phyloP scores from a whole-genome alignment of 2,113 vertebrate species.

The Cichladusa arquata region DNA sequence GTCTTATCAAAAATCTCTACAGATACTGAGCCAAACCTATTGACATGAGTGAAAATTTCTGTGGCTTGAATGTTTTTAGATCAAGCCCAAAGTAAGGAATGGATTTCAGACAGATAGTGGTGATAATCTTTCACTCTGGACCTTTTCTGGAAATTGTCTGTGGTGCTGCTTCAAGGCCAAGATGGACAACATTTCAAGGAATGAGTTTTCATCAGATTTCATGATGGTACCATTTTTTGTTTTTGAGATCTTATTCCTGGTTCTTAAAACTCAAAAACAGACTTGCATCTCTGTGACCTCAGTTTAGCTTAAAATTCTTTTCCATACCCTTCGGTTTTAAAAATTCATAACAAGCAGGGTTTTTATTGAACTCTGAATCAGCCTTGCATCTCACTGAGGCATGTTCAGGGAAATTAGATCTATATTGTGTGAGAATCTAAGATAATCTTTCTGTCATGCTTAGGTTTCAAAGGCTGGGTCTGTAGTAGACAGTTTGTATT shows the following conservation, averaged over 20 bases:
- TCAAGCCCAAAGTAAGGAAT: neutral
- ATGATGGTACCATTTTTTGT: neutral
- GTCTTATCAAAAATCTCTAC: neutral
- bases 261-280: neutral
- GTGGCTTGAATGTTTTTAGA: neutral
- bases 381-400: neutral
- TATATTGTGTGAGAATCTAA: neutral
- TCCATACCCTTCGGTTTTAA: neutral
- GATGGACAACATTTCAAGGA: neutral
- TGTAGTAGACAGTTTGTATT: slow-evolving; percentile 19
- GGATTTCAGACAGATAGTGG: neutral
- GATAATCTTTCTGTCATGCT: slow-evolving; percentile 15
- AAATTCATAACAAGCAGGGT: neutral
- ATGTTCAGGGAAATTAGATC: neutral
- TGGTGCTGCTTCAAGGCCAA: neutral
- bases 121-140: neutral
- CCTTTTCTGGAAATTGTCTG: neutral
- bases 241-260: neutral
- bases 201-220: neutral
- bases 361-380: slow-evolving; percentile 6
- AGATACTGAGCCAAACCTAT: neutral
- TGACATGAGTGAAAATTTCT: neutral
- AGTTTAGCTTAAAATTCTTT: neutral
- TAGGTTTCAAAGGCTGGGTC: neutral
- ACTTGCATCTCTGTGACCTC: neutral